Percentiles rank a stretch among this genome's conserved stretches.
phyloP scores from a whole-genome alignment of 2,113 vertebrate species.

The Lates calcarifer region DNA sequence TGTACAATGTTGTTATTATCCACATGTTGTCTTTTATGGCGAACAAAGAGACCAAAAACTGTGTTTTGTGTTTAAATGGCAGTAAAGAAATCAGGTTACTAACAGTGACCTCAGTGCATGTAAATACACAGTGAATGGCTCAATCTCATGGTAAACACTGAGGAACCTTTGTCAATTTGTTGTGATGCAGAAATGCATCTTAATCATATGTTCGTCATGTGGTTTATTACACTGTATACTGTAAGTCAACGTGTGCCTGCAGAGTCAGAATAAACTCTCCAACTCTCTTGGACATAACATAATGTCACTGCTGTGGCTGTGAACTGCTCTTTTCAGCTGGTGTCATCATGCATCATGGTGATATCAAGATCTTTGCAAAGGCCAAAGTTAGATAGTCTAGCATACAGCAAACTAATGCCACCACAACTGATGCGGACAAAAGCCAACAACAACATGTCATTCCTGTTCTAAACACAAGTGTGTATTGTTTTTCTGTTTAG shows the following conservation, averaged over 20 bases:
- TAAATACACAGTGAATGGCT: neutral
- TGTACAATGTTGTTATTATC: neutral
- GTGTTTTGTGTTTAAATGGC: neutral
- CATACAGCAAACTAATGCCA: constrained; percentile 14
- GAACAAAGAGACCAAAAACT: neutral
- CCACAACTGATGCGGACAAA: neutral
- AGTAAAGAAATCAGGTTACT: neutral
- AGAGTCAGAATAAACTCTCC: constrained; percentile 9
- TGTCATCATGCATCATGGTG: neutral
- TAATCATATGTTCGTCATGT: neutral
- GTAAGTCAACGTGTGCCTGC: neutral
- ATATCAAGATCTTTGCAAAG: neutral
- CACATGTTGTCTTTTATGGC: neutral
- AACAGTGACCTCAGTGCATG: neutral
- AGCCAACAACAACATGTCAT: constrained; percentile 51
- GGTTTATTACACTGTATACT: neutral
- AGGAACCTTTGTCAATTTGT: neutral
- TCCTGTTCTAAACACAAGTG: constrained; percentile 33
- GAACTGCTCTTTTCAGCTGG: neutral
- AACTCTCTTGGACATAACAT: neutral
- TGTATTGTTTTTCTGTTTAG: constrained; percentile 45
- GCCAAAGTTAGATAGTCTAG: neutral
- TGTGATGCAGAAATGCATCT: neutral
- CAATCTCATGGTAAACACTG: neutral
- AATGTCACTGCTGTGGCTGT: neutral